A percentile compares a stretch with the other conserved stretches of the same genome.
Evolutionary conservation across 2,888 invertebrate genomes (phyloP).

Genomic region (Parochlus steinenii): DNA sequence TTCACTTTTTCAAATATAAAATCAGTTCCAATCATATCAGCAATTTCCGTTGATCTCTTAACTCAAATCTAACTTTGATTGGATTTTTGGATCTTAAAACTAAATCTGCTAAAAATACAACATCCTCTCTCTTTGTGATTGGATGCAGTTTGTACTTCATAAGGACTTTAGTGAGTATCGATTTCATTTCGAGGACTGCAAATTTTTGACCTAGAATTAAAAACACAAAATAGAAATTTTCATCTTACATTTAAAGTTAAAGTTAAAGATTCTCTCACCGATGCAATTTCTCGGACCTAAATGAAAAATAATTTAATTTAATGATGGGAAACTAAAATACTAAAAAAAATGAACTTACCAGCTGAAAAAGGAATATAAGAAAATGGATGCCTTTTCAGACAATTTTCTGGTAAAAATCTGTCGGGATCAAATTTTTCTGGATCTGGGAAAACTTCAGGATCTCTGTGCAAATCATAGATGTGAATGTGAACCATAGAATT

Average conservation of each 20-base stretch:
- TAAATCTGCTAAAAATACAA: conserved; percentile 6
- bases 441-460: conserved; percentile 14
- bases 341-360: conserved; percentile 11
- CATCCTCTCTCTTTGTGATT: conserved; percentile 5
- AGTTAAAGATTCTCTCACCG: too few species aligned
- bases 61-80: background rate
- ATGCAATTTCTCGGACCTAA: conserved; percentile 17
- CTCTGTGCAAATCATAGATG: conserved; percentile 35
- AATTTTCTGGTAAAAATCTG: conserved; percentile 15
- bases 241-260: too few species aligned
- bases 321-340: background rate
- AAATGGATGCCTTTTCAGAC: conserved; percentile 14
- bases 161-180: conserved; percentile 3
- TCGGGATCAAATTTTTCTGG: conserved; percentile 16
- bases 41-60: background rate
- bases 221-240: too few species aligned
- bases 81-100: conserved; percentile 7
- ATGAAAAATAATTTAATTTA: too few species aligned
- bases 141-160: conserved; percentile 1
- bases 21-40: too few species aligned
- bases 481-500: too few species aligned
- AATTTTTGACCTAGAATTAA: too few species aligned
- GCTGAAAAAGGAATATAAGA: conserved; percentile 15
- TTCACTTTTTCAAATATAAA: background rate
- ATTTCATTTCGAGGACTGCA: conserved; percentile 8